Conservation (phyloP, 2,797 vertebrate species). For the Ataeniobius toweri region DNA sequence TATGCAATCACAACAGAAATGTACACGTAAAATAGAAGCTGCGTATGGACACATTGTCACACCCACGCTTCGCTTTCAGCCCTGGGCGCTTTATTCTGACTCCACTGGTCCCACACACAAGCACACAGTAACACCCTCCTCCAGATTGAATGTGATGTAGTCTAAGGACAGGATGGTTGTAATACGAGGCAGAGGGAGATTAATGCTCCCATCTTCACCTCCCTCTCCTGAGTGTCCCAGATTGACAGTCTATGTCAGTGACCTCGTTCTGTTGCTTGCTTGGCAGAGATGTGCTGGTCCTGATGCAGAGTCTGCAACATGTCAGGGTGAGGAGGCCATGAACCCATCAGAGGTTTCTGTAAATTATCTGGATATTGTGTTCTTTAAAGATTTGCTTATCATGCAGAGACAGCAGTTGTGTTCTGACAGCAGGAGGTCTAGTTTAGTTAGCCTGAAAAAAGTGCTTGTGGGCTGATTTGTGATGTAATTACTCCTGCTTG, state of each 20-base stretch:
- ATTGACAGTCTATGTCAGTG: constrained; percentile 59
- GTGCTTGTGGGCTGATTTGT: constrained; percentile 48
- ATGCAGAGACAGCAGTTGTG: constrained; percentile 17
- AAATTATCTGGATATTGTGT: constrained; percentile 5
- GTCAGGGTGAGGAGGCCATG: constrained; percentile 10
- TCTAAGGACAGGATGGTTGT: constrained; percentile 36
- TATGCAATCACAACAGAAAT: constrained; percentile 67
- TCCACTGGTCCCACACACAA: constrained; percentile 27
- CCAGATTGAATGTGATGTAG: constrained; percentile 34
- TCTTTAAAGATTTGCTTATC: constrained; percentile 2
- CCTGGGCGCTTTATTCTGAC: constrained; percentile 28
- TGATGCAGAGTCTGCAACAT: constrained; percentile 32
- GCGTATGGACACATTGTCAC: constrained; percentile 32
- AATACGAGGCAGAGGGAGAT: constrained; percentile 60
- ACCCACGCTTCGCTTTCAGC: constrained; percentile 22
- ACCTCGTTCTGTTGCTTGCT: constrained; percentile 65
- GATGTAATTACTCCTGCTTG: constrained; percentile 43
- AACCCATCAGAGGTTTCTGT: constrained; percentile 9
- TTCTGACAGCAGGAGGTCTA: constrained; percentile 24
- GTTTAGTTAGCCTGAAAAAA: constrained; percentile 47
- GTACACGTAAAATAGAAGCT: constrained; percentile 36
- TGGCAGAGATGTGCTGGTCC: constrained; percentile 27
- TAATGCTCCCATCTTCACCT: constrained; percentile 65
- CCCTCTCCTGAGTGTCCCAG: constrained; percentile 48
- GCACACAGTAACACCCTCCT: constrained; percentile 28